Conservation (phyloP, 2,797 vertebrate genomes). For the Limnodromus scolopaceus region DNA sequence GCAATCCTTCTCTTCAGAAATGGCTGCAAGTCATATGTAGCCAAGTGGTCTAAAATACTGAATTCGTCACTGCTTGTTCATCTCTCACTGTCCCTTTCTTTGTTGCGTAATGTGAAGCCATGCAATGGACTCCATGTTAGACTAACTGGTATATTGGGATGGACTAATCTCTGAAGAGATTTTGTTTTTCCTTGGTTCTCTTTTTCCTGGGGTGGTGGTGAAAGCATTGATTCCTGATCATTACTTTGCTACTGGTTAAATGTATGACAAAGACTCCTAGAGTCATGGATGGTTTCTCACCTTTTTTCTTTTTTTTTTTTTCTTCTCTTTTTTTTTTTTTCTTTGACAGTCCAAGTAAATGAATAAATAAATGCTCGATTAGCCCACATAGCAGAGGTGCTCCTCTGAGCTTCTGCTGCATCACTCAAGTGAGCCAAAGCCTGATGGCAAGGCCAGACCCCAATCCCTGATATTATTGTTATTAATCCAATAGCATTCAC, state of each 20-base stretch:
- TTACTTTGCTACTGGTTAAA: not conserved
- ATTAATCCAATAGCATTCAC: not conserved
- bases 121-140: not conserved
- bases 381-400: not conserved
- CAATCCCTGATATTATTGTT: not conserved
- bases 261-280: not conserved
- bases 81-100: not conserved
- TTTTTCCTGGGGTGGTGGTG: not conserved
- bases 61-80: not conserved
- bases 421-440: not conserved
- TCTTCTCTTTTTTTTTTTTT: fast-evolving
- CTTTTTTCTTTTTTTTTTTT: too few species aligned
- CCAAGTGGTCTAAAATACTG: not conserved
- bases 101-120: not conserved
- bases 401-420: not conserved
- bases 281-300: not conserved
- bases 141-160: not conserved
- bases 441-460: not conserved
- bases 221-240: not conserved
- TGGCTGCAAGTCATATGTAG: not conserved
- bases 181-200: not conserved
- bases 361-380: not conserved
- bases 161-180: not conserved
- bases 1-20: not conserved
- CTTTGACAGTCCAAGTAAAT: not conserved